These are phyloP conservation scores for Bryconaethiops microstoma DNA, from an alignment of 2,797 vertebrate genomes.

Conservation along the genomic window DNA sequence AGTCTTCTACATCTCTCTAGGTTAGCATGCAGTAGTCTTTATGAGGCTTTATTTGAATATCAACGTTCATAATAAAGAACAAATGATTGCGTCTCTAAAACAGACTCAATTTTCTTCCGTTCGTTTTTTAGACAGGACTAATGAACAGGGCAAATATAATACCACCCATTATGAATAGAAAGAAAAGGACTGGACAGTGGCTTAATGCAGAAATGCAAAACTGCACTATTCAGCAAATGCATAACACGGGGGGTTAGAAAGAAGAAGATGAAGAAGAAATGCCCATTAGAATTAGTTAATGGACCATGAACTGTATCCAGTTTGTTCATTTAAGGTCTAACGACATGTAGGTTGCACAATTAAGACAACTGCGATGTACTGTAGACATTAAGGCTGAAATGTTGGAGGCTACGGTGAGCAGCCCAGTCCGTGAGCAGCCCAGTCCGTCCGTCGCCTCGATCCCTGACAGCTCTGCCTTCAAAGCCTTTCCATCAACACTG, in stretches of 20 bases:
- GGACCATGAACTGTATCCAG: not conserved
- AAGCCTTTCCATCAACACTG: slow-evolving; percentile 33
- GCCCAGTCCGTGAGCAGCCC: slow-evolving; percentile 46
- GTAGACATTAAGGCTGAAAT: slow-evolving; percentile 2
- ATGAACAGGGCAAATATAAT: not conserved
- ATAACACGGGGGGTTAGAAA: not conserved
- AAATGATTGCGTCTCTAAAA: not conserved
- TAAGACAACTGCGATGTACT: slow-evolving; percentile 51
- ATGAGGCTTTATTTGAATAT: not conserved
- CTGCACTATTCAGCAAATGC: slow-evolving; percentile 44
- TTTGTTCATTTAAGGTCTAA: not conserved
- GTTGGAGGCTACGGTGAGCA: slow-evolving; percentile 31
- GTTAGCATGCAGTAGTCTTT: not conserved
- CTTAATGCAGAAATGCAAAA: slow-evolving; percentile 36
- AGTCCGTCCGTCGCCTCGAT: slow-evolving; percentile 65
- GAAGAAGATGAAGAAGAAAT: not conserved
- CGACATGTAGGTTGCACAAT: not conserved
- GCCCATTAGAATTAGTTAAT: not conserved
- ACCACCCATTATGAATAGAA: not conserved
- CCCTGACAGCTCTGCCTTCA: slow-evolving; percentile 69
- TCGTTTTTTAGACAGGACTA: not conserved
- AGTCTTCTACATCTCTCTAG: not conserved
- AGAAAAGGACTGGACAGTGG: not conserved
- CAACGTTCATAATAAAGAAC: not conserved
- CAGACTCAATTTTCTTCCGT: not conserved